Evolutionary conservation across 1,140 invertebrate genomes (phyloP), one percentile per base, ranked within the genome.

Genomic region (Euwallacea similis): DNA sequence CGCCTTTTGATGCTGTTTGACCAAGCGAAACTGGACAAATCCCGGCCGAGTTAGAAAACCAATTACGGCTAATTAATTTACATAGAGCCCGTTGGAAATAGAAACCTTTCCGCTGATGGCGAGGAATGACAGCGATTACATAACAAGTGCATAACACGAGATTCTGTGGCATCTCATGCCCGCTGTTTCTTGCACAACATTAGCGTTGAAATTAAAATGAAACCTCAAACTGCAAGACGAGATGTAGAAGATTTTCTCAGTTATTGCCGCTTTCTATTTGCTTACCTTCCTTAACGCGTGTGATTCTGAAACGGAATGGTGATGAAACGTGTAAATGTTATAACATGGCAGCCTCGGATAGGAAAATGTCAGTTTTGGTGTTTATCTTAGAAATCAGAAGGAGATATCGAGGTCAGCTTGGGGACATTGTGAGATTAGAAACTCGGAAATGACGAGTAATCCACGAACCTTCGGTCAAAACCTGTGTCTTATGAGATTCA

Each of bases 191-290:
- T 50, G 46, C 46, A 50, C 46, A 50, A 50, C 9, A 50, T 50
- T 33, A 33, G 21, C 21, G 21, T 33, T 33, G 21, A 33, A 33
- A 33, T 33, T 33, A 33, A 33, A 33, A 33, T 33, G 21, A 33
- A 33, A 33, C 21, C 46, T 50, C 46, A 50, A 50, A 50, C 9
- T 11, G 9, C 9, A 50, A 50, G 9, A 13, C 46, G 46, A 13
- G 13, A 50, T 50, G 46, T 11, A 50, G 46, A 50, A 50, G 46
- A 50, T 50, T 50, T 33, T 33, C 46, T 50, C 46, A 13, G 3
- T 50, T 50, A 50, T 50, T 50, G 46, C 46, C 46, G 46, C 46
- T 50, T 50, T 50, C 46, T 50, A 50, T 50, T 50, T 50, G 13
- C 46, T 13, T 13, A 50, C 46, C 46, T 11, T 11, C 9, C 13